Evolutionary conservation across 1,140 invertebrate species (phyloP).

Genomic region (Ips typographus): DNA sequence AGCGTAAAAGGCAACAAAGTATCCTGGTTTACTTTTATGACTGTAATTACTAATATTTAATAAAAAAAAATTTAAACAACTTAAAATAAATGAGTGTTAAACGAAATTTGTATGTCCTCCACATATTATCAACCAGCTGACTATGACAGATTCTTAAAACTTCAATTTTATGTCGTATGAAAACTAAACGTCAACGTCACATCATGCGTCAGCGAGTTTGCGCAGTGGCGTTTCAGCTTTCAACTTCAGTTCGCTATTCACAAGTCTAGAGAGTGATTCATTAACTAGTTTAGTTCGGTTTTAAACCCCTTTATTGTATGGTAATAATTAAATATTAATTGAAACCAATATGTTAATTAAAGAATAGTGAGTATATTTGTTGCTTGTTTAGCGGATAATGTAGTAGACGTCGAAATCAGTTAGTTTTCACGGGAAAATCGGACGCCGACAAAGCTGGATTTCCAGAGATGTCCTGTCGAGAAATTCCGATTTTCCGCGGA

Average conservation of each 20-base stretch:
- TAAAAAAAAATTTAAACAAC: too few species aligned
- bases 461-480: constrained; percentile 28
- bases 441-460: constrained; percentile 20
- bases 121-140: too few species aligned
- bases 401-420: neutral
- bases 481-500: constrained; percentile 25
- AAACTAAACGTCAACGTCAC: neutral
- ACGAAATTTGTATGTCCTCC: too few species aligned
- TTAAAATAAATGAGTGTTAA: too few species aligned
- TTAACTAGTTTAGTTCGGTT: constrained; percentile 35
- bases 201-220: constrained; percentile 48
- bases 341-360: constrained; percentile 50
- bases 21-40: too few species aligned
- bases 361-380: constrained; percentile 49
- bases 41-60: too few species aligned
- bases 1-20: too few species aligned
- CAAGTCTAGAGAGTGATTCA: constrained; percentile 32
- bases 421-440: constrained; percentile 27
- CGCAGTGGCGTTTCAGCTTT: constrained; percentile 41
- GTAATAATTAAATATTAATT: constrained; percentile 43
- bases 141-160: too few species aligned
- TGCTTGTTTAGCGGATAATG: neutral
- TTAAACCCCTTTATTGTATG: constrained; percentile 40
- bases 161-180: too few species aligned
- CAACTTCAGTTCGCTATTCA: neutral